Evolutionary conservation across 2,113 vertebrate species (phyloP), one percentile per base, ranked within the genome.

Genomic region (Ranitomeya variabilis): DNA sequence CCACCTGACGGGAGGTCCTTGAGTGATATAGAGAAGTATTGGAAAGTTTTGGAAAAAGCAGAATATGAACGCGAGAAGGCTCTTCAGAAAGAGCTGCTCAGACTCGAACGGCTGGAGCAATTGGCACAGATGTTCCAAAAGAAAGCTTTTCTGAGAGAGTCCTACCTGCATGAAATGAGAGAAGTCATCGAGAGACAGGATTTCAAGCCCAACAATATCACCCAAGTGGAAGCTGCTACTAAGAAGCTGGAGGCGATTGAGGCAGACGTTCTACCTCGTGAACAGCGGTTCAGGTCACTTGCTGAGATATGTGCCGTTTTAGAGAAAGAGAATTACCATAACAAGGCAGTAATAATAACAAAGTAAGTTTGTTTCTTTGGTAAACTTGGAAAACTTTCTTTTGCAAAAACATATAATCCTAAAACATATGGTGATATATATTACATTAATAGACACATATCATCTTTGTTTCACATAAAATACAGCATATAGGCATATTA

Each of bases 81-180:
- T 83, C 91, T 98, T 76, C 96, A 96, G 85, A 91, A 90, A 37
- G 96, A 94, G 83, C 92, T 98, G 91, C 90, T 97, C 16, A 94
- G 94, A 64, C 93, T 98, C 26, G 96, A 97, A 91, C 93, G 91
- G 66, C 93, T 97, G 90, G 97, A 99, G 85, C 96, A 96, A 45
- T 93, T 97, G 37, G 97, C 95, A 3, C 94, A 94, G 93, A 95
- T 92, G 90, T 99, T 97, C 90, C 91, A 89, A 59, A 95, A 92
- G 86, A 99, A 98, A 92, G 97, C 96, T 2, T 91, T 91, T 0
- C 95, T 98, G 87, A 94, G 96, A 90, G 96, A 96, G 60, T 93
- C 93, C 52, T 97, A 97, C 73, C 92, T 97, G 90, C 94, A 94
- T 57, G 96, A 97, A 51, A 95, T 95, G 23, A 91, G 90, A 80